Base-by-base conservation (phyloP, 2,888 invertebrate species). In the Chymomyza amoena region DNA sequence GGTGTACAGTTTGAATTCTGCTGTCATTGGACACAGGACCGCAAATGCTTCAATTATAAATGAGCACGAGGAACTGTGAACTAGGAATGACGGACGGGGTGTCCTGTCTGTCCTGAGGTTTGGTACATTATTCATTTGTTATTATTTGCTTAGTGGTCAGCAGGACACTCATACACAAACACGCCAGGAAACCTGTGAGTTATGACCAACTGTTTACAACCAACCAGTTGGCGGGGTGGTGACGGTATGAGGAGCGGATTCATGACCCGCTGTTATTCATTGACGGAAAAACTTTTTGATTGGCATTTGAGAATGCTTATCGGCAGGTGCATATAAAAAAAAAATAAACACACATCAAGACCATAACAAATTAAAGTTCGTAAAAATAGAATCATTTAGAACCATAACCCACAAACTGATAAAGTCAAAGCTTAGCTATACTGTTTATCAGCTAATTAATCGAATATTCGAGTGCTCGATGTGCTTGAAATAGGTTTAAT, bases 41-140 rank as follows among this genome's bases (percentile, higher is more conserved):
- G 70, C 77, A 79, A 81, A 69, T 69, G 75, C 70, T 80, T 79
- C 75, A 81, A 84, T 81, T 75, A 81, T 75, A 80, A 75, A 81
- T 81, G 84, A 79, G 6, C 45, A 51, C 32, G 1, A 7, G 9
- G 5, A 32, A 32, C 32, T 54, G 18, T 39, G 36, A 45, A 13
- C 32, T 54, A 25, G 51, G 36, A 45, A 13, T 13, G 39, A 45
- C 39, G 39, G 39, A n/a, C n/a, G 13, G 4, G n/a, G n/a, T n/a
- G n/a, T n/a, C n/a, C n/a, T n/a, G n/a, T n/a, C n/a, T 45, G 39
- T 45, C 39, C 10, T 45, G 68, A 28, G 66, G 72, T 57, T n/a
- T 28, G 61, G 73, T 79, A 68, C 70, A 83, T 80, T 80, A 79
- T 84, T 82, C 72, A 85, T 77, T 68, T 67, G 66, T 69, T 72